A percentile compares a stretch with the other conserved stretches of the same genome.
These are phyloP conservation scores for Neocrepidodera transversa DNA, from an alignment of 2,888 invertebrate genomes.

Conservation along the genomic window DNA sequence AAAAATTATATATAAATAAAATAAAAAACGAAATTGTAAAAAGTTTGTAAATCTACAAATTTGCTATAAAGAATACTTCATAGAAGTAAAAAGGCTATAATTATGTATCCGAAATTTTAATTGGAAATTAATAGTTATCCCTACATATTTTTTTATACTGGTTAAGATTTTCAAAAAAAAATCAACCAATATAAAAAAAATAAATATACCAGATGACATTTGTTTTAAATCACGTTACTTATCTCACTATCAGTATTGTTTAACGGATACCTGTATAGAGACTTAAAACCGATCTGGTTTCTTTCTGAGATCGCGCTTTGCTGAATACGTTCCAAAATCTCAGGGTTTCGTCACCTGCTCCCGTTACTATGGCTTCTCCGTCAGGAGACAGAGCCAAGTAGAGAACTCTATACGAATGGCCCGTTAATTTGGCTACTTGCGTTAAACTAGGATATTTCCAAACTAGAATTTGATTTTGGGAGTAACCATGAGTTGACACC, in stretches of 20 bases:
- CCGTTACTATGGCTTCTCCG: constrained; percentile 98
- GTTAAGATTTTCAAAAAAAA: too few species aligned
- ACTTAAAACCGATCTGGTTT: constrained; percentile 92
- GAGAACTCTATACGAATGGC: constrained; percentile 94
- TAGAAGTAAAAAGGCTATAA: too few species aligned
- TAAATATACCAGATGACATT: too few species aligned
- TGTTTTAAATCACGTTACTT: too few species aligned
- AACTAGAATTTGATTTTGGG: constrained; percentile 97
- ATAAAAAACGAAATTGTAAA: too few species aligned
- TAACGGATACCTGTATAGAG: constrained; percentile 88
- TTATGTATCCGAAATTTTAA: too few species aligned
- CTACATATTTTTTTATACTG: too few species aligned
- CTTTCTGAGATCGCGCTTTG: constrained; percentile 93
- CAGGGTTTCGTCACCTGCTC: constrained; percentile 97
- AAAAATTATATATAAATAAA: too few species aligned
- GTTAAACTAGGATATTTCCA: constrained; percentile 99
- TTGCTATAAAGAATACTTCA: too few species aligned
- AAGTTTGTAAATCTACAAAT: too few species aligned
- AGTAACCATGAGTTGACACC: constrained; percentile 98
- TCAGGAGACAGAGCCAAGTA: constrained; percentile 97
- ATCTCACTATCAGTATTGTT: background rate
- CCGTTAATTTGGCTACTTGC: constrained; percentile 96
- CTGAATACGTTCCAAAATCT: constrained; percentile 99
- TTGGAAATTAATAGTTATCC: too few species aligned
- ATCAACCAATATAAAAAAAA: background rate